Conservation (phyloP, 2,888 invertebrate genomes). For the Scaptomyza reducta region DNA sequence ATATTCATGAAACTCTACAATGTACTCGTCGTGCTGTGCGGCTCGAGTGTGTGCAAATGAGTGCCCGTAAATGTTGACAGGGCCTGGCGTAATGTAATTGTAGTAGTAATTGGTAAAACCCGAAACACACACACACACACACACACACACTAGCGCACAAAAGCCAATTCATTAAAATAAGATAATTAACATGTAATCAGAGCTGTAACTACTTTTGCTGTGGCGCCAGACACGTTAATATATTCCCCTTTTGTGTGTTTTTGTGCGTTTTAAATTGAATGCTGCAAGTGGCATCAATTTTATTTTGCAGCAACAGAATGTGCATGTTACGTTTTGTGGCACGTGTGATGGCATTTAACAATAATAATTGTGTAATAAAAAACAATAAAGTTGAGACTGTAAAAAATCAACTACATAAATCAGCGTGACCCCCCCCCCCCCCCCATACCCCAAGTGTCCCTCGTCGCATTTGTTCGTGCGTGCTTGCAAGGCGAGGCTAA, state of each 20-base stretch:
- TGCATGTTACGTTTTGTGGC: background rate
- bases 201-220: slow-evolving; percentile 57
- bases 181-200: slow-evolving; percentile 77
- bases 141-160: slow-evolving; percentile 10
- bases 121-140: slow-evolving; percentile 9
- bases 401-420: slow-evolving; percentile 69
- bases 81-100: slow-evolving; percentile 33
- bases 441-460: no score
- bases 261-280: slow-evolving; percentile 33
- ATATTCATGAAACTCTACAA: slow-evolving; percentile 42
- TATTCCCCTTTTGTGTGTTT: slow-evolving; percentile 2
- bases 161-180: slow-evolving; percentile 52
- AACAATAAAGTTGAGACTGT: slow-evolving; percentile 68
- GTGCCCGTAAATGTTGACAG: slow-evolving; percentile 27
- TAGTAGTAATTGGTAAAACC: slow-evolving; percentile 38
- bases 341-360: slow-evolving; percentile 26
- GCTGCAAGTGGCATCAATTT: slow-evolving; percentile 42
- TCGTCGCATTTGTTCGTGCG: slow-evolving; percentile 24
- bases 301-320: slow-evolving; percentile 50
- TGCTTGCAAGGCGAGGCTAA: slow-evolving; percentile 48
- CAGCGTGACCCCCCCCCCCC: slow-evolving; percentile 37
- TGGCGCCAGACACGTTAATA: slow-evolving; percentile 33
- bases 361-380: slow-evolving; percentile 60
- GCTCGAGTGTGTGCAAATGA: slow-evolving; percentile 10
- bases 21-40: background rate